These are phyloP conservation scores for Ellobium chinense DNA, from an alignment of 2,888 invertebrate species.

Conservation along the genomic window DNA sequence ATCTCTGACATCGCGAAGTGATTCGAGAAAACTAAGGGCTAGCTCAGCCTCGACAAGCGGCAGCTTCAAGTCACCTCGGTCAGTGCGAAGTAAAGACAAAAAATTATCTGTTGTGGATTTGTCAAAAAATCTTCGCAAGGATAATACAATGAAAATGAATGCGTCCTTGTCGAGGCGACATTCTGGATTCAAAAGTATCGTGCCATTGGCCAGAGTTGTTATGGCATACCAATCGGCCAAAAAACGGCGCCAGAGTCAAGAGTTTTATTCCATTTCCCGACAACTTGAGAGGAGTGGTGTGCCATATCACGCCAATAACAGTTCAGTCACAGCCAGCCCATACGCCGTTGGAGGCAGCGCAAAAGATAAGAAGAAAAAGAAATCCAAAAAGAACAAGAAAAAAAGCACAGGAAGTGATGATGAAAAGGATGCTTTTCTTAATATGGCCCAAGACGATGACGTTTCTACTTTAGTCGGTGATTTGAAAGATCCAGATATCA, in stretches of 20 bases:
- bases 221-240: background rate
- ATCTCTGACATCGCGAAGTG: background rate
- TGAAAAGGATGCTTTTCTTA: background rate
- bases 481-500: slow-evolving; percentile 12
- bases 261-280: slow-evolving; percentile 23
- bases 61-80: background rate
- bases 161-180: background rate
- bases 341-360: background rate
- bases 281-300: slow-evolving; percentile 32
- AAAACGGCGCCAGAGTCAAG: background rate
- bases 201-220: slow-evolving; percentile 28
- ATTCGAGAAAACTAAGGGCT: background rate
- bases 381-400: background rate
- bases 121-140: background rate
- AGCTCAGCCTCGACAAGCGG: background rate
- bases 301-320: slow-evolving; percentile 29
- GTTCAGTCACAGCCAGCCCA: background rate
- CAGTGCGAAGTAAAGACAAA: background rate
- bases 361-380: background rate
- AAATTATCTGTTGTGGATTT: slow-evolving; percentile 4
- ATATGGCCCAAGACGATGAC: background rate
- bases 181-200: background rate
- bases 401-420: background rate
- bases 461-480: slow-evolving; percentile 25
- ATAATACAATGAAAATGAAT: background rate